Conservation (phyloP, 1,140 invertebrate genomes). For the Drosophila triauraria region DNA sequence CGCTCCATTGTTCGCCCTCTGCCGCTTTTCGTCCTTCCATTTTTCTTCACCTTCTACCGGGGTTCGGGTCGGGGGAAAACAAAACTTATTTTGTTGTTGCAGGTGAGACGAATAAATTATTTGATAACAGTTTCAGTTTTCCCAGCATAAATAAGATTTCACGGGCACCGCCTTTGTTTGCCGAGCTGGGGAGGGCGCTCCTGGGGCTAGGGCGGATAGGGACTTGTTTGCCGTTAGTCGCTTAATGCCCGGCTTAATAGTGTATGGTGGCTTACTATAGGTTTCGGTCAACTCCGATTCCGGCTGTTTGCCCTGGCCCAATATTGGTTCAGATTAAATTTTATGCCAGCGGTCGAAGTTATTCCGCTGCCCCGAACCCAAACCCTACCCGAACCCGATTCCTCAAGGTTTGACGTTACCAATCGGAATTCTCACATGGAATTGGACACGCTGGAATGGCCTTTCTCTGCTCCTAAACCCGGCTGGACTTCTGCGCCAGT, state of each 20-base stretch:
- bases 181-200: slow-evolving; percentile 8
- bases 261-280: slow-evolving; percentile 41
- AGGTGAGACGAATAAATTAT: slow-evolving; percentile 83
- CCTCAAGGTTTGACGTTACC: slow-evolving; percentile 13
- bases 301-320: slow-evolving; percentile 51
- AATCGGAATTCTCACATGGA: slow-evolving; percentile 35
- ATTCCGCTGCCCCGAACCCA: background rate
- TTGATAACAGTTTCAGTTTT: slow-evolving; percentile 76
- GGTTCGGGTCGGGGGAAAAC: slow-evolving; percentile 30
- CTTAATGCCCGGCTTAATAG: slow-evolving; percentile 72
- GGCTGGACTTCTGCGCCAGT: background rate
- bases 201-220: background rate
- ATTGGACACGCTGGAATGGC: slow-evolving; percentile 40
- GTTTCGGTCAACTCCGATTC: slow-evolving; percentile 52
- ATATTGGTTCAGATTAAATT: slow-evolving; percentile 65
- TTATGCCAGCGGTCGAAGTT: slow-evolving; percentile 3
- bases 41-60: slow-evolving; percentile 4
- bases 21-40: slow-evolving; percentile 12
- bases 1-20: slow-evolving; percentile 51
- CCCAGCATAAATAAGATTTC: slow-evolving; percentile 77
- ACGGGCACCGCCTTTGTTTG: slow-evolving; percentile 62
- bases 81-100: slow-evolving; percentile 83
- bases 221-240: slow-evolving; percentile 63
- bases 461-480: slow-evolving; percentile 9
- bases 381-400: background rate